Evolutionary conservation across 2,797 vertebrate species (phyloP).

Genomic region (Babyrousa celebensis): DNA sequence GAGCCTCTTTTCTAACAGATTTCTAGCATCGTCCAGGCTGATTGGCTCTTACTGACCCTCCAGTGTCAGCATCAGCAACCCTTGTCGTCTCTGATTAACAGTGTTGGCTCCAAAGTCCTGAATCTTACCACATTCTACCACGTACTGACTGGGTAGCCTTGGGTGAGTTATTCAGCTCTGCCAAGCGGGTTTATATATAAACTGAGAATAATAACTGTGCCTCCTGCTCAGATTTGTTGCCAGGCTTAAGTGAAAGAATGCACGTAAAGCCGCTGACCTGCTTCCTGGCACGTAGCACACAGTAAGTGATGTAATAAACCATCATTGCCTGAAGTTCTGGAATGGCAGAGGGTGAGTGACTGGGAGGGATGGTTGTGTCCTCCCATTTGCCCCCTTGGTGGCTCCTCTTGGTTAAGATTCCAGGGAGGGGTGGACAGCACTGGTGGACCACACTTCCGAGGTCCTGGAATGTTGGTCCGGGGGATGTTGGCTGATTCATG

Average conservation of each 20-base stretch:
- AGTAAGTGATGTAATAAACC: not conserved
- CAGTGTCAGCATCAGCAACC: not conserved
- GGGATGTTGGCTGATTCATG: not conserved
- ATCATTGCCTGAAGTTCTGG: not conserved
- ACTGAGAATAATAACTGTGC: not conserved
- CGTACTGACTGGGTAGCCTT: not conserved
- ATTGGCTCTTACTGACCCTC: not conserved
- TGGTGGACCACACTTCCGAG: accelerated
- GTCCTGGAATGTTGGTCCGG: not conserved
- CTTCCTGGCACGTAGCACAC: not conserved
- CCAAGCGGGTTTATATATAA: not conserved
- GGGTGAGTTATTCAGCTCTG: not conserved
- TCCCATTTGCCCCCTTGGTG: not conserved
- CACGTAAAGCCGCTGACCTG: accelerated
- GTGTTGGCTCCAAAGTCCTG: not conserved
- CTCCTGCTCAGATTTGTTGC: not conserved
- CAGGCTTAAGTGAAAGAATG: not conserved
- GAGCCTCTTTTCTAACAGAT: not conserved
- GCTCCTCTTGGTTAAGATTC: not conserved
- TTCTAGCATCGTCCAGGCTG: not conserved
- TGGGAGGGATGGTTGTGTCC: not conserved
- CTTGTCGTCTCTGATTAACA: not conserved
- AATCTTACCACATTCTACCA: not conserved
- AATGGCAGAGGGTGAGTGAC: accelerated
- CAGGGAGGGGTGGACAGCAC: not conserved